A percentile compares a stretch with the other conserved stretches of the same genome.
Conservation (phyloP, 2,797 vertebrate species). For the Chelmon rostratus region DNA sequence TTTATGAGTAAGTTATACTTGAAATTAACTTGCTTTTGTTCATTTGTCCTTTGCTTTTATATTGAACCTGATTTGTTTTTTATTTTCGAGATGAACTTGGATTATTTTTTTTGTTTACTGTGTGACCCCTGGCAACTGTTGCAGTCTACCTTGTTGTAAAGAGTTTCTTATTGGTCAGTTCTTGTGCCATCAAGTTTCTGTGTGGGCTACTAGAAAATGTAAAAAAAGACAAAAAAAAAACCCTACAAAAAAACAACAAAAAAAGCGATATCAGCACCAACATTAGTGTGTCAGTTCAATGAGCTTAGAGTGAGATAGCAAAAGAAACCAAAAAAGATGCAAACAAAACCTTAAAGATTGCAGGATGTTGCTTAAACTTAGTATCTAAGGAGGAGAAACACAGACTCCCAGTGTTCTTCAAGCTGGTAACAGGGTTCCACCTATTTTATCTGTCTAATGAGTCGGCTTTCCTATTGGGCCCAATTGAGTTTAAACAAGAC, state of each 20-base stretch:
- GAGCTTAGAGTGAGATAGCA: conserved; percentile 89
- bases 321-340: conserved; percentile 86
- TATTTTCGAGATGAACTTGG: conserved; percentile 81
- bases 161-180: conserved; percentile 91
- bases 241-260: conserved; percentile 32
- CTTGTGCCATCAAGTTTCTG: conserved; percentile 91
- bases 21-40: conserved; percentile 88
- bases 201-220: conserved; percentile 88
- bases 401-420: conserved; percentile 59
- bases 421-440: conserved; percentile 70
- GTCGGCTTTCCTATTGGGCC: conserved; percentile 50
- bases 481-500: conserved; percentile 53
- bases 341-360: conserved; percentile 78
- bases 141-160: conserved; percentile 91
- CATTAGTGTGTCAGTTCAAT: conserved; percentile 88
- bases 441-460: conserved; percentile 64
- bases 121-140: conserved; percentile 90
- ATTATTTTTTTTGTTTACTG: conserved; percentile 83
- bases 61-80: conserved; percentile 78
- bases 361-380: conserved; percentile 81
- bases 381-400: conserved; percentile 72
- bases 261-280: conserved; percentile 86
- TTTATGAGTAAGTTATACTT: conserved; percentile 91
- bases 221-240: conserved; percentile 66
- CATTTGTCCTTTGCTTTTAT: conserved; percentile 83